phyloP scores from a whole-genome alignment of 2,113 vertebrate species.

The Ptilorrhoa leucosticta region DNA sequence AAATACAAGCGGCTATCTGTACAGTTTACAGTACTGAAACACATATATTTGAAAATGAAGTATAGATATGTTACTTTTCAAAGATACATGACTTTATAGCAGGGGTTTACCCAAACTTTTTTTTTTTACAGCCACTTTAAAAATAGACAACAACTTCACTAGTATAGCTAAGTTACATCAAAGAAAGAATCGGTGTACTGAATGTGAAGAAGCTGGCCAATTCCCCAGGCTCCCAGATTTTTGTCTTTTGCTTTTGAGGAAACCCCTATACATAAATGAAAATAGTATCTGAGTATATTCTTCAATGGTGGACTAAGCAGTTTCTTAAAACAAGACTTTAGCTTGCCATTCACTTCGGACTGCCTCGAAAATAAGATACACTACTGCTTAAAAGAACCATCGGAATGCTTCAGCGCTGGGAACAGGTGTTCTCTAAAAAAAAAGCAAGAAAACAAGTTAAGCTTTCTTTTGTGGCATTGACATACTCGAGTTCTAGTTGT shows the following conservation, averaged over 20 bases:
- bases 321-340: conserved; percentile 89
- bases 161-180: conserved; percentile 82
- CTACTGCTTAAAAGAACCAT: conserved; percentile 96
- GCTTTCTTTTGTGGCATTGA: conserved; percentile 71
- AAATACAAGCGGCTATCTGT: conserved; percentile 87
- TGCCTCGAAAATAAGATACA: conserved; percentile 77
- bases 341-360: conserved; percentile 83
- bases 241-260: conserved; percentile 76
- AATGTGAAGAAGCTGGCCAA: conserved; percentile 78
- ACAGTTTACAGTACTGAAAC: conserved; percentile 96
- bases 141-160: conserved; percentile 86
- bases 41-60: conserved; percentile 97
- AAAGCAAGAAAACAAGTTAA: conserved; percentile 82
- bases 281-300: conserved; percentile 83
- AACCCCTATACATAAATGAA: conserved; percentile 82
- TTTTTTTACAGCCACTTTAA: conserved; percentile 82
- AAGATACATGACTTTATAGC: conserved; percentile 99
- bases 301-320: conserved; percentile 82
- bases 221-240: conserved; percentile 83
- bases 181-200: conserved; percentile 73
- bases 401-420: conserved; percentile 96
- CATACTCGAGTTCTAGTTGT: conserved; percentile 56
- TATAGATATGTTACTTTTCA: conserved; percentile 97
- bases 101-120: conserved; percentile 82
- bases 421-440: conserved; percentile 95